Conservation (phyloP, 2,888 invertebrate genomes). For the Tricholauxania praeusta region DNA sequence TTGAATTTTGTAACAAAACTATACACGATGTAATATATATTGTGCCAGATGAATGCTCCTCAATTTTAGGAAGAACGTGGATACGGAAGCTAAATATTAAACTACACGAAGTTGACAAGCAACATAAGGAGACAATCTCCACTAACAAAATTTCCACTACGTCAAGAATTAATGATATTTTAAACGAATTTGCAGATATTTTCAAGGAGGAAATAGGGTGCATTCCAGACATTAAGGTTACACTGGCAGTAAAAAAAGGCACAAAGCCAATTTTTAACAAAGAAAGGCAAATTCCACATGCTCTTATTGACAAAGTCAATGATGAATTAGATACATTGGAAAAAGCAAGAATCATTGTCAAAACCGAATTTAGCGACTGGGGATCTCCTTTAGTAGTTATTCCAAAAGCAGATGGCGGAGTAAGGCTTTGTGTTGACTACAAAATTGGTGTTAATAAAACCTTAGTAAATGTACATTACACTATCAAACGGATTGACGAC, state of each 20-base stretch:
- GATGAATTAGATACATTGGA: constrained; percentile 38
- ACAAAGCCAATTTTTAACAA: constrained; percentile 38
- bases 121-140: constrained; percentile 8
- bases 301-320: constrained; percentile 37
- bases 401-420: constrained; percentile 37
- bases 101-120: constrained; percentile 30
- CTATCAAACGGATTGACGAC: constrained; percentile 41
- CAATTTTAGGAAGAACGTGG: constrained; percentile 38
- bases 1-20: constrained; percentile 29
- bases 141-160: neutral
- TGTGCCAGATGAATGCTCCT: constrained; percentile 37
- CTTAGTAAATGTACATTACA: constrained; percentile 31
- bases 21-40: constrained; percentile 37
- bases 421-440: constrained; percentile 42
- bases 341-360: constrained; percentile 34
- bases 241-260: constrained; percentile 32
- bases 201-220: constrained; percentile 40
- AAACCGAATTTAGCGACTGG: constrained; percentile 36
- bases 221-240: constrained; percentile 30
- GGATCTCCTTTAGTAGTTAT: constrained; percentile 29
- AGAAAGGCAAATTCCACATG: constrained; percentile 41
- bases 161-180: constrained; percentile 30
- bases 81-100: constrained; percentile 36
- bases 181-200: constrained; percentile 26
- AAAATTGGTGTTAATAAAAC: constrained; percentile 41